Evolutionary conservation across 2,888 invertebrate species (phyloP).

Genomic region (Acleris sparsana): DNA sequence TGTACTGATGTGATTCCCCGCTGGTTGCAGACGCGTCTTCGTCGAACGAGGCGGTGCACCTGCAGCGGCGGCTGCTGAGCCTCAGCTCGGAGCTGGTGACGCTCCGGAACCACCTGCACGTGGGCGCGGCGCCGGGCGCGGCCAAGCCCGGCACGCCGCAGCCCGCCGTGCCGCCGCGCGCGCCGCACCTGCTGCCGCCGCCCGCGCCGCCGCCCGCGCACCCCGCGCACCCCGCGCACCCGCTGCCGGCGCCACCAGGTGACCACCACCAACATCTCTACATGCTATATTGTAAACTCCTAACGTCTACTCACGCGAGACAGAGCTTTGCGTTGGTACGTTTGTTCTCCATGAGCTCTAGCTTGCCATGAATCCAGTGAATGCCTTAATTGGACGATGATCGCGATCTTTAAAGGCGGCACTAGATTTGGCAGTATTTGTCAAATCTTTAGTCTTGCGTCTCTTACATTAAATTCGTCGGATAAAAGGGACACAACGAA

Average conservation of each 20-base stretch:
- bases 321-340: too few relatives aligned
- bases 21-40: slow-evolving; percentile 93
- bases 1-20: background rate
- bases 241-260: slow-evolving; percentile 54
- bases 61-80: slow-evolving; percentile 95
- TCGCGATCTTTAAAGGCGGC: too few relatives aligned
- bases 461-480: too few relatives aligned
- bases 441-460: too few relatives aligned
- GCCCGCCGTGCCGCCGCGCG: slow-evolving; percentile 55
- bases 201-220: slow-evolving; percentile 59
- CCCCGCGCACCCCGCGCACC: slow-evolving; percentile 43
- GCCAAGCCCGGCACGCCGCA: slow-evolving; percentile 45
- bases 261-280: background rate
- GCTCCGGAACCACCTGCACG: slow-evolving; percentile 94
- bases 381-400: too few relatives aligned
- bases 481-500: too few relatives aligned
- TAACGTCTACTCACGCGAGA: too few relatives aligned
- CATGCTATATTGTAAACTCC: too few relatives aligned
- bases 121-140: slow-evolving; percentile 69
- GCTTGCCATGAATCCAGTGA: too few relatives aligned
- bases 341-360: too few relatives aligned
- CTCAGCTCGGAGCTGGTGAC: slow-evolving; percentile 96
- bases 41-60: slow-evolving; percentile 96
- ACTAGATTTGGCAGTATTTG: too few relatives aligned
- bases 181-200: slow-evolving; percentile 50